Evolutionary conservation across 2,797 vertebrate genomes (phyloP), one percentile per base, ranked within the genome.

Genomic region (Poecilia wingei): DNA sequence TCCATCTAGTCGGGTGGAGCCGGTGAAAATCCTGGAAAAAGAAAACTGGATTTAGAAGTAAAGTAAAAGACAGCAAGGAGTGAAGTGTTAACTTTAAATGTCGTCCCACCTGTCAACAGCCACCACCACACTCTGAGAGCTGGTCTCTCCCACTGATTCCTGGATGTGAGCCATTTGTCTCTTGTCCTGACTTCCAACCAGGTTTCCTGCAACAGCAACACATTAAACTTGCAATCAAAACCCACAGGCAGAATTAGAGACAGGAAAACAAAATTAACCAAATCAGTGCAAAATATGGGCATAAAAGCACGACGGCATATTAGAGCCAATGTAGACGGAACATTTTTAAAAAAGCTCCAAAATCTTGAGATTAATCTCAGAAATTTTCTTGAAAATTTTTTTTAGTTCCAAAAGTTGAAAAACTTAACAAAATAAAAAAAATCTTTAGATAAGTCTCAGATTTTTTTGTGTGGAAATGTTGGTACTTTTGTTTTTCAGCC

Each of bases 101-200:
- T 45, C 20, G 72, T 98, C 82, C 99, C 97, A 99, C 98, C 98
- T 97, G 95, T 99, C 98, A 45, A 99, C 98, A 80, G 98, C 98
- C 84, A 99, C 98, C 66, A 99, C 98, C 75, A 99, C 98, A 20
- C 98, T 99, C 75, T 99, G 98, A 69, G 98, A 99, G 91, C 98
- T 99, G 74, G 98, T 99, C 93, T 99, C 98, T 61, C 98, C 98
- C 43, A 99, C 99, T 83, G 98, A 99, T 91, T 99, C 98, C 90
- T 99, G 98, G 93, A 99, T 99, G 92, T 98, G 98, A 79, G 98
- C 98, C 16, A 99, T 99, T 93, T 99, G 98, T 81, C 96, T 96
- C 88, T 94, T 97, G 90, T 99, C 98, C 91, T 96, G 97, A 82
- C 96, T 96, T 25, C 97, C 97, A 85, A 99, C 98, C 0, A 99